Conservation (phyloP, 1,140 invertebrate species). For the Brachionus sp. region DNA sequence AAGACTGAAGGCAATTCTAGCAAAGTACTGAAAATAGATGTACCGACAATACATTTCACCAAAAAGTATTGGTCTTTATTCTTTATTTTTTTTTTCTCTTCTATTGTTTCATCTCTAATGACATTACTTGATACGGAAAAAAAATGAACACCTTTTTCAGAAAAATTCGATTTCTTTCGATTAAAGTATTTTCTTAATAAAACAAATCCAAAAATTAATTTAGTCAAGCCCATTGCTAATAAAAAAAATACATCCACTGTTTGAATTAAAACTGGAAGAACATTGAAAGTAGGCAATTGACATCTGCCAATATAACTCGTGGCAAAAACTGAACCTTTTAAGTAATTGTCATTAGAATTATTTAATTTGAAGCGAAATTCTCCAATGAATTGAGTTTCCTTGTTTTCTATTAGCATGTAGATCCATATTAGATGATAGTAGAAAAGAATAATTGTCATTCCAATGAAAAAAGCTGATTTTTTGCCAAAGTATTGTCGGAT, state of each 20-base stretch:
- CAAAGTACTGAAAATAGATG: constrained; percentile 2
- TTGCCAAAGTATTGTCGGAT: constrained; percentile 29
- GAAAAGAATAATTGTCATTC: not conserved
- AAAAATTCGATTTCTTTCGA: not conserved
- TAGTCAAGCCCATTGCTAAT: not conserved
- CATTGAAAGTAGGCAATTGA: not conserved
- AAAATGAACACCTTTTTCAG: not conserved
- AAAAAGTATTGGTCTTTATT: constrained; percentile 7
- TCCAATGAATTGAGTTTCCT: not conserved
- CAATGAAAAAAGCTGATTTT: constrained; percentile 31
- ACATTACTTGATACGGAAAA: not conserved
- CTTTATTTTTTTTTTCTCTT: not conserved
- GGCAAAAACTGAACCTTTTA: not conserved
- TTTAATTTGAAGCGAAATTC: not conserved
- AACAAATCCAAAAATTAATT: constrained; percentile 1
- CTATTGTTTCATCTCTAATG: not conserved
- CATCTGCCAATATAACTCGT: not conserved
- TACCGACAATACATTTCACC: not conserved
- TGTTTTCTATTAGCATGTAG: not conserved
- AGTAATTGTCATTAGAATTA: not conserved
- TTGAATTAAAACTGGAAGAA: constrained; percentile 13
- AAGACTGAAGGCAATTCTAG: constrained; percentile 21
- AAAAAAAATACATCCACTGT: constrained; percentile 30
- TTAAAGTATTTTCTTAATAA: not conserved
- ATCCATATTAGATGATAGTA: constrained; percentile 40